Percentiles rank a stretch among this genome's conserved stretches.
These are phyloP conservation scores for Coelopa pilipes DNA, from an alignment of 2,888 invertebrate species.

Conservation along the genomic window DNA sequence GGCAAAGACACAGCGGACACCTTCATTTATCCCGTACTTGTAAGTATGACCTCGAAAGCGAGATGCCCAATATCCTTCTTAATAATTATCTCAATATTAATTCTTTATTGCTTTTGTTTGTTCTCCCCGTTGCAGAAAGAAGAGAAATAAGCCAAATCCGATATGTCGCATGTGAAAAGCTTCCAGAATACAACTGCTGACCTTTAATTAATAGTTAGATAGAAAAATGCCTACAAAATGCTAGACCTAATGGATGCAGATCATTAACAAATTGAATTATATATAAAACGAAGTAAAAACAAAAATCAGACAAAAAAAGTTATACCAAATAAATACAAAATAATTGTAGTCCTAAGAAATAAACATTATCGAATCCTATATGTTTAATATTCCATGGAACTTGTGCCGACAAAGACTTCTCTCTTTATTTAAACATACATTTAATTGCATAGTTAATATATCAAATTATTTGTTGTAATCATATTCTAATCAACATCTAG, in stretches of 20 bases:
- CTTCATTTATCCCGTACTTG: constrained; percentile 77
- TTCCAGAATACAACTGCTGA: constrained; percentile 16
- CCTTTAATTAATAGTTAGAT: constrained; percentile 21
- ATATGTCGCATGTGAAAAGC: not conserved
- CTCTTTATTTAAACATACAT: constrained; percentile 26
- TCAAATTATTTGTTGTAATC: no score
- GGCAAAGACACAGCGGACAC: constrained; percentile 74
- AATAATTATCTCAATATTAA: no score
- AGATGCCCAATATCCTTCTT: not conserved
- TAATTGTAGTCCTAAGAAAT: not conserved
- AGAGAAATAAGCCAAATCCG: constrained; percentile 48
- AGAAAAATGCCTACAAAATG: constrained; percentile 15
- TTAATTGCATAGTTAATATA: constrained; percentile 19
- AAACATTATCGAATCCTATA: no score
- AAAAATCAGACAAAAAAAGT: not conserved
- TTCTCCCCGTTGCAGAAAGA: constrained; percentile 53
- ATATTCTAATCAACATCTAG: no score
- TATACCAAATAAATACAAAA: constrained; percentile 18
- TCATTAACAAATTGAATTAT: not conserved
- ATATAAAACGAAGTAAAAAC: constrained; percentile 12
- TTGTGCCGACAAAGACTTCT: constrained; percentile 60
- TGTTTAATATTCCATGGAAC: constrained; percentile 47
- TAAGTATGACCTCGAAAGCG: constrained; percentile 49
- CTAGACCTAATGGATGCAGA: constrained; percentile 11
- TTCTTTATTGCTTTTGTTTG: not conserved